Conservation (phyloP, 2,888 invertebrate species). For the Melolontha melolontha region DNA sequence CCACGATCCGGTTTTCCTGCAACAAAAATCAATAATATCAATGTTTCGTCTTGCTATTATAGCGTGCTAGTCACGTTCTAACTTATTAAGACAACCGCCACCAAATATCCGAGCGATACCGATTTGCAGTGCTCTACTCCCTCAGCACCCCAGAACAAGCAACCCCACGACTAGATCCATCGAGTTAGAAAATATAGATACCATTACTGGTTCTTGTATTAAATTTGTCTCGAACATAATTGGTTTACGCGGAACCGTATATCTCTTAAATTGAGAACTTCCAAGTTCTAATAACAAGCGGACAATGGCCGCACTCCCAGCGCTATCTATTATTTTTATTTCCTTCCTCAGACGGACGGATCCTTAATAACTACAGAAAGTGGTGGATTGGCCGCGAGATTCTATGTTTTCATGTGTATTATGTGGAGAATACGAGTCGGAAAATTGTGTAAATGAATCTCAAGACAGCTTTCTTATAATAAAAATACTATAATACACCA, state of each 20-base stretch:
- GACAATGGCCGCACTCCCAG: slow-evolving; percentile 19
- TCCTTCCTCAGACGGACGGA: slow-evolving; percentile 11
- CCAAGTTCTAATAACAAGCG: slow-evolving; percentile 32
- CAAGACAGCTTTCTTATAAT: too few species aligned
- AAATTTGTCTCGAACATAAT: slow-evolving; percentile 42
- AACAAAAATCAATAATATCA: slow-evolving; percentile 19
- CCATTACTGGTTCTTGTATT: slow-evolving; percentile 47
- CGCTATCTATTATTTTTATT: slow-evolving; percentile 29
- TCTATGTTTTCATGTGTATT: too few species aligned
- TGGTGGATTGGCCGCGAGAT: too few species aligned
- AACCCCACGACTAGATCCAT: slow-evolving; percentile 1
- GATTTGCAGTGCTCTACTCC: background rate
- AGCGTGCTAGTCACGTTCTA: slow-evolving; percentile 20
- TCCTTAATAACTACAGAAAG: slow-evolving; percentile 15
- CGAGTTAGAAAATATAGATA: slow-evolving; percentile 42
- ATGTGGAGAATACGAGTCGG: too few species aligned
- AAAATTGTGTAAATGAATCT: too few species aligned
- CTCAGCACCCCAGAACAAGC: too few species aligned
- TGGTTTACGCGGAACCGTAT: slow-evolving; percentile 41
- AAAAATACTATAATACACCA: too few species aligned
- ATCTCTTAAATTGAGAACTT: slow-evolving; percentile 35
- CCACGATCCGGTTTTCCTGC: background rate
- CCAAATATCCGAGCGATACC: slow-evolving; percentile 3
- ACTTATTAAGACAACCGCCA: slow-evolving; percentile 9
- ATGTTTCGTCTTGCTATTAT: too few species aligned